Evolutionary conservation across 2,113 vertebrate genomes (phyloP), one percentile per base, ranked within the genome.

Genomic region (Nerophis lumbriciformis): DNA sequence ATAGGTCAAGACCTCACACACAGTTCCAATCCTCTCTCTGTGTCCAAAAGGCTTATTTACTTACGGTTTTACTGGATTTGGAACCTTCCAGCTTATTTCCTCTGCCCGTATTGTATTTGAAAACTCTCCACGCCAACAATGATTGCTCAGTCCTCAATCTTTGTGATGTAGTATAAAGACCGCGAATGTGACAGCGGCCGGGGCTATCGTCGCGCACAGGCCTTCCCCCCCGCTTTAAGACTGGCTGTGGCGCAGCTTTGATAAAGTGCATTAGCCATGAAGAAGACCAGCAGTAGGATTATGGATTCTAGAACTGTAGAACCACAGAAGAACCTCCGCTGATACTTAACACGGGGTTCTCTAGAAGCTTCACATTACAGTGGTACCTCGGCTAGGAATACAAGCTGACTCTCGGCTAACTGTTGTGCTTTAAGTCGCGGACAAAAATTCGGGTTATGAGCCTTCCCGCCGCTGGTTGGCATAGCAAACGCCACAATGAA

Each of bases 41-140:
- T 85, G 82, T 83, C 86, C 82, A 84, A 87, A 81, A 78, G 78
- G 80, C 85, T 90, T 87, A 89, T 86, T 87, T 83, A 77, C 82
- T 85, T 86, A 85, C 54, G 72, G 73, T 81, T 77, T 87, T 82
- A 86, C 74, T 63, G 84, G 75, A 87, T 85, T 85, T 77, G 76
- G 76, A 84, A 82, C 75, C 79, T 81, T 84, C 83, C 84, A 78
- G 79, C 79, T 78, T 79, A 76, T 77, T 83, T 76, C 76, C 78
- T 73, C 73, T 5, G 19, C 79, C 78, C 76, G 68, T 77, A 86
- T 85, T 85, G 84, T 85, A 85, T 87, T 85, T 79, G 78, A 86
- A 86, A 57, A 87, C 73, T 72, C 76, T 79, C 69, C 69, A 77
- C 65, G 65, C 86, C 86, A 85, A 77, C 68, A 87, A 66, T 76